phyloP scores from a whole-genome alignment of 2,113 vertebrate species.

The Mellivora capensis region DNA sequence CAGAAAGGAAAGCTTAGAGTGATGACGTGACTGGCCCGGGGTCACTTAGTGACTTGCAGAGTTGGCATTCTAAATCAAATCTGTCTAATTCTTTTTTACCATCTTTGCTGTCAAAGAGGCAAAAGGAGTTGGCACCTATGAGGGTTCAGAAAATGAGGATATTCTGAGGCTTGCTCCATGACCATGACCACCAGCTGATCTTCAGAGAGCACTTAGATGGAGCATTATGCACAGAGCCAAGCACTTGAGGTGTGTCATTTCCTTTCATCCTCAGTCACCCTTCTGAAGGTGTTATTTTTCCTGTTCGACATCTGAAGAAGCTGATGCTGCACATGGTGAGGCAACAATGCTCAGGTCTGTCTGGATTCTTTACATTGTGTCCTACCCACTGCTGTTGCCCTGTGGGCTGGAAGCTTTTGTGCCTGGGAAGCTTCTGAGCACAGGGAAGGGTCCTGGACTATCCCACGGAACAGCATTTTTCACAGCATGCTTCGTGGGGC shows the following conservation, averaged over 20 bases:
- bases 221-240: rapidly evolving
- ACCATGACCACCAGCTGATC: too few species aligned
- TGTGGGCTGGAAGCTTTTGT: neutral
- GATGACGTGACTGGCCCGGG: neutral
- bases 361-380: neutral
- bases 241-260: rapidly evolving
- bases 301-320: neutral
- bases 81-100: neutral
- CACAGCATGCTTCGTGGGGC: neutral
- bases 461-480: neutral
- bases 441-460: neutral
- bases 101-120: neutral
- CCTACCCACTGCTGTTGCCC: neutral
- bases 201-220: neutral
- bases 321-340: neutral
- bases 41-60: neutral
- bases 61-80: neutral
- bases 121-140: neutral
- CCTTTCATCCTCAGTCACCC: neutral
- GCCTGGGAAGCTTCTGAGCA: neutral
- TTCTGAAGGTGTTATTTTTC: neutral
- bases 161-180: neutral
- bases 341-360: too few species aligned
- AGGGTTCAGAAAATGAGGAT: neutral
- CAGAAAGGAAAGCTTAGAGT: neutral